phyloP scores from a whole-genome alignment of 1,140 invertebrate species.

The Zaprionus inermis region DNA sequence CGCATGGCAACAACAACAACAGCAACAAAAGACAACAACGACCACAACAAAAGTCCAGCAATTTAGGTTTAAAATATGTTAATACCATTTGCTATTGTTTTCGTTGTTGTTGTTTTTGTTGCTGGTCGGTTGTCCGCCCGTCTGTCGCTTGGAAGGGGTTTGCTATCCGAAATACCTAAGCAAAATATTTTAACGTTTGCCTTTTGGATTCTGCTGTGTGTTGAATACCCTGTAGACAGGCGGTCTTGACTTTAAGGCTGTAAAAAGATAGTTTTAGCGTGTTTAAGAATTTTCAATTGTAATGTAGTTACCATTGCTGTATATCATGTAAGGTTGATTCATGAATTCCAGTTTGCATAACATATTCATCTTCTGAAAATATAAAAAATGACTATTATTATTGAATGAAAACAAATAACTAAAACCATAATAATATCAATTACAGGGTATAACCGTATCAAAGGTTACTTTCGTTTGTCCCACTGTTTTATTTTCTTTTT shows the following conservation, averaged over 20 bases:
- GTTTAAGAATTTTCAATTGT: background rate
- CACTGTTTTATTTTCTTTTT: conserved; percentile 40
- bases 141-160: conserved; percentile 19
- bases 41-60: conserved; percentile 57
- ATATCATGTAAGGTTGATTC: no score
- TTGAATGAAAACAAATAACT: background rate
- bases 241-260: background rate
- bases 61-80: conserved; percentile 79
- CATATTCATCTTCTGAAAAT: no score
- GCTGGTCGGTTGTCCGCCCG: conserved; percentile 44
- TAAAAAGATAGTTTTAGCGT: background rate
- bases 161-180: conserved; percentile 50
- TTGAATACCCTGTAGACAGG: conserved; percentile 28
- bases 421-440: background rate
- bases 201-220: conserved; percentile 45
- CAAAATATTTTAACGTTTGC: conserved; percentile 72
- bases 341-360: no score
- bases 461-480: background rate
- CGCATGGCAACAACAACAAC: conserved; percentile 40
- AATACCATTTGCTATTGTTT: conserved; percentile 58
- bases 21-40: conserved; percentile 51
- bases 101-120: conserved; percentile 44
- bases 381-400: no score
- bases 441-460: conserved; percentile 12
- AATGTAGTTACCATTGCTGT: background rate